Evolutionary conservation across 2,113 vertebrate genomes (phyloP).

Genomic region (Stomatorhinus ivindoensis): DNA sequence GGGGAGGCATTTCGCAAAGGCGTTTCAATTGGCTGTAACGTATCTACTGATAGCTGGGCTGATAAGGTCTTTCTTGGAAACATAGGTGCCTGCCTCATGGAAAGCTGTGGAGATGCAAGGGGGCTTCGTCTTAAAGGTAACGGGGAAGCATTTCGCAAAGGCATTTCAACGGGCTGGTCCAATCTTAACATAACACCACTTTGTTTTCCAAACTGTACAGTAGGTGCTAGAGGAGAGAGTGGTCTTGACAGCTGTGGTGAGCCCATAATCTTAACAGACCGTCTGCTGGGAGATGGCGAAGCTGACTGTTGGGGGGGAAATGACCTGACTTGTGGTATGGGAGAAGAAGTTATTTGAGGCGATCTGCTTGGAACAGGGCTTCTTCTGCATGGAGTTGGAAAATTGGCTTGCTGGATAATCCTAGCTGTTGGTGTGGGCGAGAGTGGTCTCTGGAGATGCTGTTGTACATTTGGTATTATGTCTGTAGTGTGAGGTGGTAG

Average conservation of each 20-base stretch:
- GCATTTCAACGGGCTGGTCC: neutral
- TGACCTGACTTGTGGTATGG: constrained; percentile 34
- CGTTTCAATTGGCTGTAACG: constrained; percentile 18
- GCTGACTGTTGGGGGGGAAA: constrained; percentile 9
- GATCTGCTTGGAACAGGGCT: constrained; percentile 55
- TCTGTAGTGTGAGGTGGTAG: constrained; percentile 21
- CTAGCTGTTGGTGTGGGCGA: constrained; percentile 56
- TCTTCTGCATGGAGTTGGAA: constrained; percentile 35
- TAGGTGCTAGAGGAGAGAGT: constrained; percentile 23
- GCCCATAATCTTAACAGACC: constrained; percentile 23
- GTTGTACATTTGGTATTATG: constrained; percentile 12
- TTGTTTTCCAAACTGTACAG: constrained; percentile 28
- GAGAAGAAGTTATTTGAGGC: constrained; percentile 53
- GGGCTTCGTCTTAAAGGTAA: constrained; percentile 34
- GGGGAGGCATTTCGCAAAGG: constrained; percentile 29
- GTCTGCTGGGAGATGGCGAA: constrained; percentile 35
- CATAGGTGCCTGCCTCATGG: constrained; percentile 31
- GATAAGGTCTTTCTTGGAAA: constrained; percentile 35
- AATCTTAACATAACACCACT: neutral
- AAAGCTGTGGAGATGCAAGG: constrained; percentile 37
- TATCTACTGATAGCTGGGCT: constrained; percentile 47
- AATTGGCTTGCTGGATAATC: constrained; percentile 58
- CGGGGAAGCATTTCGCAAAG: constrained; percentile 29
- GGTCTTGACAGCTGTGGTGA: constrained; percentile 17
- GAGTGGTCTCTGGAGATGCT: constrained; percentile 30